Percentiles rank a stretch among this genome's conserved stretches.
These are phyloP conservation scores for Neoitamus cyanurus DNA, from an alignment of 2,888 invertebrate species.

Conservation along the genomic window DNA sequence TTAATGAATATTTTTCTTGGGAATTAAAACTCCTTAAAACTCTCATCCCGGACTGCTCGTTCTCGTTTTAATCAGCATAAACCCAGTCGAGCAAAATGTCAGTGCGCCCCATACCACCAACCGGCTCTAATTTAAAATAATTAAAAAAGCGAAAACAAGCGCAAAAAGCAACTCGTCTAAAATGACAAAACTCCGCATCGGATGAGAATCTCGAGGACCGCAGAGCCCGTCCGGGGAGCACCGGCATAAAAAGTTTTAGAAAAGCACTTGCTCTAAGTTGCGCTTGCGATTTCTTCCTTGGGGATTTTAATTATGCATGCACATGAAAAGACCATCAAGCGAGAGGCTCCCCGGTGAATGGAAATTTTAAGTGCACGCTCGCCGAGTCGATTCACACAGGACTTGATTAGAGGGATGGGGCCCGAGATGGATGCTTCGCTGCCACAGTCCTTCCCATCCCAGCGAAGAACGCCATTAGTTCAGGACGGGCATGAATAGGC, in stretches of 20 bases:
- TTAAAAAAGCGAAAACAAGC: conserved; percentile 28
- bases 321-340: conserved; percentile 65
- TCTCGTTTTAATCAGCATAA: conserved; percentile 38
- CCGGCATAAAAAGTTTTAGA: conserved; percentile 11
- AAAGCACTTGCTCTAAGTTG: conserved; percentile 33
- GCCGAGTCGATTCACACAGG: conserved; percentile 29
- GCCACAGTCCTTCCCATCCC: conserved; percentile 20
- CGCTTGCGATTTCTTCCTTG: conserved; percentile 34
- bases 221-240: neutral
- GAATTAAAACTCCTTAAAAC: conserved; percentile 40
- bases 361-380: conserved; percentile 49
- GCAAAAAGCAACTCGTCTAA: conserved; percentile 32
- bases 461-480: conserved; percentile 31
- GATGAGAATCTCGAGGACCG: neutral
- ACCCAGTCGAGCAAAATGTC: conserved; percentile 34
- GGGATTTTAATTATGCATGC: conserved; percentile 65
- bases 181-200: conserved; percentile 30
- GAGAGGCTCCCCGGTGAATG: conserved; percentile 24
- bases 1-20: conserved; percentile 39
- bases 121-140: conserved; percentile 21
- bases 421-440: neutral
- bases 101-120: neutral
- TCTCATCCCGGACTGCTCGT: neutral
- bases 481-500: conserved; percentile 13
- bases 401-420: conserved; percentile 26